Evolutionary conservation across 2,797 vertebrate genomes (phyloP).

Genomic region (Podargus strigoides): DNA sequence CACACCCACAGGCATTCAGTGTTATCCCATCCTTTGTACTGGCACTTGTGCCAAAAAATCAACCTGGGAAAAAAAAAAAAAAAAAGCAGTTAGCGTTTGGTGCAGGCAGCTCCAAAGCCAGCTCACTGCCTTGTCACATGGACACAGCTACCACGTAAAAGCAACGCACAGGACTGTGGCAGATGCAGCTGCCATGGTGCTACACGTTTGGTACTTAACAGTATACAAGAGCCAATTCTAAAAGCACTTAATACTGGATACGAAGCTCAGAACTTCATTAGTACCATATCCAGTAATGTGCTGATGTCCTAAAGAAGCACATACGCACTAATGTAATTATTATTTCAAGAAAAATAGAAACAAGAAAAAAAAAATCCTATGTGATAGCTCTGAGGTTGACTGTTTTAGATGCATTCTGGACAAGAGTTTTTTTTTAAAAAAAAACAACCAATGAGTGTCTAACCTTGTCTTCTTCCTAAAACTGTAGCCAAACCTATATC

Average conservation of each 20-base stretch:
- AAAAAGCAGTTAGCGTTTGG: not conserved
- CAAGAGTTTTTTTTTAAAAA: not conserved
- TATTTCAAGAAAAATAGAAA: not conserved
- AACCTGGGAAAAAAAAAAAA: not conserved
- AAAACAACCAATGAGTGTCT: too few species aligned
- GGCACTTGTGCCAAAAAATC: constrained; percentile 18
- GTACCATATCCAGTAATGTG: not conserved
- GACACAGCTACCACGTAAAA: not conserved
- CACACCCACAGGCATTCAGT: not conserved
- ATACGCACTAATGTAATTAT: not conserved
- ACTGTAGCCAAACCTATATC: not conserved
- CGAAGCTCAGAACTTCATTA: not conserved
- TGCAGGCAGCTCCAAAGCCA: not conserved
- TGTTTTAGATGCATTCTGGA: not conserved
- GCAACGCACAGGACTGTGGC: not conserved
- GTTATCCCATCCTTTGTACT: not conserved
- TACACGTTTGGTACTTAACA: not conserved
- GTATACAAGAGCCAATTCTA: not conserved
- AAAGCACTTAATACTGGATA: not conserved
- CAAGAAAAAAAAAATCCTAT: not conserved
- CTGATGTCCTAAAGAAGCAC: not conserved
- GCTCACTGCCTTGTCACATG: constrained; percentile 24
- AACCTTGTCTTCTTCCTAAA: not conserved
- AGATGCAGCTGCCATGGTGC: constrained; percentile 13
- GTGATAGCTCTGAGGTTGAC: not conserved